A percentile compares a stretch with the other conserved stretches of the same genome.
Evolutionary conservation across 2,888 invertebrate genomes (phyloP).

Genomic region (Drosophila nr. perissopoda): DNA sequence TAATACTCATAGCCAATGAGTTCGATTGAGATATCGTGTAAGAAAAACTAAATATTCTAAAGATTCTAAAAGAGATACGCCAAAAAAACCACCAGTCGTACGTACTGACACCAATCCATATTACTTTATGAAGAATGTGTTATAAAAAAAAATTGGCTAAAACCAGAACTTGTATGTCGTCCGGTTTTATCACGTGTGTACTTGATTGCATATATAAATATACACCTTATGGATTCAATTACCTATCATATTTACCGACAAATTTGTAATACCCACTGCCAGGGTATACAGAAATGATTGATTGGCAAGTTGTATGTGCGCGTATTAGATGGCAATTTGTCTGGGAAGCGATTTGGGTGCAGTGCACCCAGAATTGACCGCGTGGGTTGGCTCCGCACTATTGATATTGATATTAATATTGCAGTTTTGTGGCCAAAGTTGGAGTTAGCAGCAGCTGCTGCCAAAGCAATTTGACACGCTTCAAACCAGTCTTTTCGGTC

Average conservation of each 20-base stretch:
- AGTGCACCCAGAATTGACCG: conserved; percentile 36
- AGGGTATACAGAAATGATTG: conserved; percentile 56
- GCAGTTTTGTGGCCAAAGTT: conserved; percentile 49
- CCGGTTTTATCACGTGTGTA: not conserved
- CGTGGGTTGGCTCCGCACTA: conserved; percentile 43
- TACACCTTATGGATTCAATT: not conserved
- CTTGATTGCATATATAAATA: not conserved
- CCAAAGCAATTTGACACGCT: conserved; percentile 69
- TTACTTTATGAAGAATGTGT: not conserved
- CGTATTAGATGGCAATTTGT: conserved; percentile 45
- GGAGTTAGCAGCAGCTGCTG: conserved; percentile 33
- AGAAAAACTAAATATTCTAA: too few species aligned
- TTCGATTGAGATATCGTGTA: not conserved
- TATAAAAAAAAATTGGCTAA: not conserved
- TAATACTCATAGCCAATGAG: not conserved
- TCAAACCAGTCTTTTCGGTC: conserved; percentile 60
- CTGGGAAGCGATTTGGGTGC: conserved; percentile 68
- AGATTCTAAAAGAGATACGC: not conserved
- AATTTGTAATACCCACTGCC: not conserved
- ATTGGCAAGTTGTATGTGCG: conserved; percentile 48
- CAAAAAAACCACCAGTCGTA: not conserved
- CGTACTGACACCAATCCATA: not conserved
- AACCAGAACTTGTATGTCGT: not conserved
- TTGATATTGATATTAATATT: conserved; percentile 59
- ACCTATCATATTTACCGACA: not conserved